Percentiles rank a stretch among this genome's conserved stretches.
Conservation (phyloP, 2,888 invertebrate species). For the Monopis laevigella region DNA sequence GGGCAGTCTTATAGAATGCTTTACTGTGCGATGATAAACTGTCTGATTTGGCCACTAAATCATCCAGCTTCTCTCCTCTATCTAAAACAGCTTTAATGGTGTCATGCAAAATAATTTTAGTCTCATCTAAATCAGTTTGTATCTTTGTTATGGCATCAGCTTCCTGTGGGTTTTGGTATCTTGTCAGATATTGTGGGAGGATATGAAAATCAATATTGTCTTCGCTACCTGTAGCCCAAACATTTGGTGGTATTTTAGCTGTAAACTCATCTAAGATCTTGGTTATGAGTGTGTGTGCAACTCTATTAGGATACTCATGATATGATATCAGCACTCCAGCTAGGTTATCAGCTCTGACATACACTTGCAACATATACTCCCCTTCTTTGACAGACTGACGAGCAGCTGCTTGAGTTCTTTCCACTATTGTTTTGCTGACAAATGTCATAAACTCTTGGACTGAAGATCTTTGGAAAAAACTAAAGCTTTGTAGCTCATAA, state of each 20-base stretch:
- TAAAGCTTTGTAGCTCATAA: slow-evolving; percentile 92
- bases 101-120: slow-evolving; percentile 96
- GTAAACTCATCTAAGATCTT: slow-evolving; percentile 95
- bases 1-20: slow-evolving; percentile 98
- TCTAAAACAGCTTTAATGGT: slow-evolving; percentile 97
- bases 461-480: slow-evolving; percentile 94
- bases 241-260: slow-evolving; percentile 74
- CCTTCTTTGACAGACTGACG: slow-evolving; percentile 96
- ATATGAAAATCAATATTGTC: slow-evolving; percentile 74
- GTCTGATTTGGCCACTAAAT: slow-evolving; percentile 96
- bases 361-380: slow-evolving; percentile 98
- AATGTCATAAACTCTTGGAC: slow-evolving; percentile 99
- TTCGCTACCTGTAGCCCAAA: slow-evolving; percentile 81
- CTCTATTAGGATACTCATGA: slow-evolving; percentile 96
- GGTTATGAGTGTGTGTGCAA: slow-evolving; percentile 94
- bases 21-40: slow-evolving; percentile 96
- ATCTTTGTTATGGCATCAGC: slow-evolving; percentile 99
- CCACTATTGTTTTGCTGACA: slow-evolving; percentile 94
- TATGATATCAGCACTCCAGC: slow-evolving; percentile 95
- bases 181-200: slow-evolving; percentile 75
- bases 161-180: slow-evolving; percentile 96
- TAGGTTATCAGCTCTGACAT: slow-evolving; percentile 88
- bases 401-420: slow-evolving; percentile 84
- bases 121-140: slow-evolving; percentile 97
- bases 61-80: slow-evolving; percentile 97